phyloP scores from a whole-genome alignment of 2,888 invertebrate genomes.

The Drosophila siamana region DNA sequence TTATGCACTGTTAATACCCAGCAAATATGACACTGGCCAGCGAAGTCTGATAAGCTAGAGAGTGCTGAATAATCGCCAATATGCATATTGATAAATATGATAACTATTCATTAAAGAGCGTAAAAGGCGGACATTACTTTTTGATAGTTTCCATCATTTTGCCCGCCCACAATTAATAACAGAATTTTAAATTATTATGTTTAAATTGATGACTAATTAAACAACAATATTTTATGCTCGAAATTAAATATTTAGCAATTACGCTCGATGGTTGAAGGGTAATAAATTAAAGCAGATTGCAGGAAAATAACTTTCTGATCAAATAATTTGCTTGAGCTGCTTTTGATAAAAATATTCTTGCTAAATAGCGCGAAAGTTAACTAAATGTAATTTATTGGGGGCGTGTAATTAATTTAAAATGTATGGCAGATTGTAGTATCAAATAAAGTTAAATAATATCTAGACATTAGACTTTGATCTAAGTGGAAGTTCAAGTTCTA shows the following conservation, averaged over 20 bases:
- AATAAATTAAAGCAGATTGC: not conserved
- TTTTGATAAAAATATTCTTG: too few relatives aligned
- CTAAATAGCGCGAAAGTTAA: too few relatives aligned
- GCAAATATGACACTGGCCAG: not conserved
- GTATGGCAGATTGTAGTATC: too few relatives aligned
- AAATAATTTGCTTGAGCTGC: not conserved
- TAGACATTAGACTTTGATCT: too few relatives aligned
- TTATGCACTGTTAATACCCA: not conserved
- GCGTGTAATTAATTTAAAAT: too few relatives aligned
- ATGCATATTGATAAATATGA: not conserved
- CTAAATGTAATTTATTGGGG: too few relatives aligned
- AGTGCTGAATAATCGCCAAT: not conserved
- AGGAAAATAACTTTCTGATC: too few relatives aligned
- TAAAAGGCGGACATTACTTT: too few relatives aligned
- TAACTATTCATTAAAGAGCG: not conserved
- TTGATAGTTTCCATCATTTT: not conserved
- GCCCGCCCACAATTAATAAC: not conserved
- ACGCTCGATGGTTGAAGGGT: not conserved
- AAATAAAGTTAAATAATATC: too few relatives aligned
- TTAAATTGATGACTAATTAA: constrained; percentile 10
- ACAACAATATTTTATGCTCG: constrained; percentile 2
- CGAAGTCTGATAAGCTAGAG: not conserved
- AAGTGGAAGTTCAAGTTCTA: too few relatives aligned
- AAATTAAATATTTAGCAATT: constrained; percentile 5
- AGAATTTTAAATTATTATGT: constrained; percentile 3